Evolutionary conservation across 2,888 invertebrate genomes (phyloP).

Genomic region (Cheilosia grossa): DNA sequence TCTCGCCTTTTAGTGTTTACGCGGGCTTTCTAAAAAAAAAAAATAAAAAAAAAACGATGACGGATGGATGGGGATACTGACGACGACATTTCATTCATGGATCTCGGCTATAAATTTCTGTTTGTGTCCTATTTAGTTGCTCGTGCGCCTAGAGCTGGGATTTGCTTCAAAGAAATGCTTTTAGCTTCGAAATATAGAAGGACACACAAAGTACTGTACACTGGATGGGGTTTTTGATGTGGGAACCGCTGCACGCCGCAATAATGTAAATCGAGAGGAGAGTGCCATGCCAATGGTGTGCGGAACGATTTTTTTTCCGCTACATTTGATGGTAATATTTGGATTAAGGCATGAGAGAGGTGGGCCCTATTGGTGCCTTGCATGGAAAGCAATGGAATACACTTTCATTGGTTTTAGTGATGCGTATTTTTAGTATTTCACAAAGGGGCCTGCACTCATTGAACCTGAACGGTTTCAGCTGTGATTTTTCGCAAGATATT

Average conservation of each 20-base stretch:
- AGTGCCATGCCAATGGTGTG: not conserved
- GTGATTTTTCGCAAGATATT: no score
- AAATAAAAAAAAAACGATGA: conserved; percentile 19
- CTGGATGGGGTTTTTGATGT: conserved; percentile 17
- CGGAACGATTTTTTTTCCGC: no score
- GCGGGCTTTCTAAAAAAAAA: conserved; percentile 36
- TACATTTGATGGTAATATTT: no score
- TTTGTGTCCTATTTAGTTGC: conserved; percentile 14
- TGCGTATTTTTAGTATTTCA: no score
- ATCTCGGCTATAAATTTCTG: conserved; percentile 3
- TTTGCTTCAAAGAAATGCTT: conserved; percentile 35
- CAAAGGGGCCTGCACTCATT: no score
- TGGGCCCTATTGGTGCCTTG: no score
- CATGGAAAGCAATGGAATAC: no score
- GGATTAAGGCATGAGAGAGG: no score
- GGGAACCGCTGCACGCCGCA: conserved; percentile 65
- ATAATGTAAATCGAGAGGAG: conserved; percentile 59
- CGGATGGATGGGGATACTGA: not conserved
- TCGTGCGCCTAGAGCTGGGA: conserved; percentile 16
- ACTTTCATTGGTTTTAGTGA: no score
- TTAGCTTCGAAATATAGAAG: conserved; percentile 22
- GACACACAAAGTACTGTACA: conserved; percentile 36
- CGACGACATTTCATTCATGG: conserved; percentile 49
- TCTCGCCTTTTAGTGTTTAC: conserved; percentile 38
- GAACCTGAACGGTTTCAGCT: no score